These are phyloP conservation scores for Zoroaster sp. DNA, from an alignment of 53 echinoderm and acorn worm species.

Conservation along the genomic window DNA sequence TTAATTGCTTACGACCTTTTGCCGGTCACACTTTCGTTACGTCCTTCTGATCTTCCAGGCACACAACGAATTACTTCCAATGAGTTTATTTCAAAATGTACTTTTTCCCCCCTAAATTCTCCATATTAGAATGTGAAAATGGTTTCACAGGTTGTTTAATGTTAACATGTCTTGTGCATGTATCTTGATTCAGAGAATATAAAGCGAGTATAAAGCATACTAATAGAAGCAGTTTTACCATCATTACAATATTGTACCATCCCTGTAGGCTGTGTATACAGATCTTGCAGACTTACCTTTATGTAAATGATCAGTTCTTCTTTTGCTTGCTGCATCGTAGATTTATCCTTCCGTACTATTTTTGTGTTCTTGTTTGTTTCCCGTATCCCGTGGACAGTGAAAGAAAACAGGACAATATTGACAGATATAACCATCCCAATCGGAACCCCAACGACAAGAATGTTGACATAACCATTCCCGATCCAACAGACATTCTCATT, in stretches of 20 bases:
- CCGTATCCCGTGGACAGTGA: constrained; percentile 45
- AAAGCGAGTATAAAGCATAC: background rate
- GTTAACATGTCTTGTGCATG: background rate
- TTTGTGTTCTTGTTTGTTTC: constrained; percentile 3
- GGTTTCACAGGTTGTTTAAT: too few relatives aligned
- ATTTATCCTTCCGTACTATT: background rate
- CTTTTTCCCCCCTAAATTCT: too few relatives aligned
- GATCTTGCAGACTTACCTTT: constrained; percentile 56
- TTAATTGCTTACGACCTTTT: too few relatives aligned
- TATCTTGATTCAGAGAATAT: too few relatives aligned
- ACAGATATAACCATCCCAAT: background rate
- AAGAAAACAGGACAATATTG: constrained; percentile 16
- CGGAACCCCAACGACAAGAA: constrained; percentile 33
- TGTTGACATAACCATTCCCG: constrained; percentile 8
- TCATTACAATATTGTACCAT: background rate
- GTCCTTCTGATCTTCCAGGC: too few relatives aligned
- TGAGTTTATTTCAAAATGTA: too few relatives aligned
- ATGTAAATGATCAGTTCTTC: constrained; percentile 46
- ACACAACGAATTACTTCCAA: too few relatives aligned
- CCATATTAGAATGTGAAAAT: background rate
- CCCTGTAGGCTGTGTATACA: background rate
- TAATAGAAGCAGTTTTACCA: background rate
- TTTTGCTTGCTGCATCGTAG: background rate
- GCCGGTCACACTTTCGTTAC: too few relatives aligned
- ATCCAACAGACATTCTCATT: constrained; percentile 46